Percentiles rank a stretch among this genome's conserved stretches.
These are phyloP conservation scores for Centropus unirufus DNA, from an alignment of 2,113 vertebrate genomes.

Conservation along the genomic window DNA sequence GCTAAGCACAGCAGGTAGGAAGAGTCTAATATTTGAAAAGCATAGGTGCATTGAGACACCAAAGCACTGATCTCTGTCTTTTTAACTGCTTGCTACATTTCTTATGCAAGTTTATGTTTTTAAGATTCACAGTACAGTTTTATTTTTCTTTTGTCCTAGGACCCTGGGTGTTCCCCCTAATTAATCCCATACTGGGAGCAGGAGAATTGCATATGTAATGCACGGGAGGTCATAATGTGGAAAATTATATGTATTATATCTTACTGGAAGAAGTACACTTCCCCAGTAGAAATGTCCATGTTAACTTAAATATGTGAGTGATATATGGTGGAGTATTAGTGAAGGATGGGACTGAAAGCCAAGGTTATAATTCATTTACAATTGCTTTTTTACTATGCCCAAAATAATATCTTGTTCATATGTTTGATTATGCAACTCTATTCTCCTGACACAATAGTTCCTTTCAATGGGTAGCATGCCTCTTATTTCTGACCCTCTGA, in stretches of 20 bases:
- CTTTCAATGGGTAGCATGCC: not conserved
- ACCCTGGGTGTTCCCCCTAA: not conserved
- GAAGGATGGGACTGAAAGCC: not conserved
- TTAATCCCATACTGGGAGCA: not conserved
- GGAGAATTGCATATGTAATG: not conserved
- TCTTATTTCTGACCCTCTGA: not conserved
- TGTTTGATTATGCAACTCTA: not conserved
- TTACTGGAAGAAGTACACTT: not conserved
- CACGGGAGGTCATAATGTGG: not conserved
- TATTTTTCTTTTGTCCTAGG: not conserved
- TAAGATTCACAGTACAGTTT: not conserved
- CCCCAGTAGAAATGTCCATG: not conserved
- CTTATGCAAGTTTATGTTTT: not conserved
- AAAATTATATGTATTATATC: not conserved
- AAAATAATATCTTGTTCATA: not conserved
- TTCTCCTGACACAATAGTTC: slow-evolving; percentile 16
- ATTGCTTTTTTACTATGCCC: not conserved
- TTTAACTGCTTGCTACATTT: not conserved
- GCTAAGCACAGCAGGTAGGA: slow-evolving; percentile 36
- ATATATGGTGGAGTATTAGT: not conserved
- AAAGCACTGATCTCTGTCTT: not conserved
- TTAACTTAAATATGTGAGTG: not conserved
- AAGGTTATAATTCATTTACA: not conserved
- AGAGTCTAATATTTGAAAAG: not conserved
- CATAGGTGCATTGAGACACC: not conserved